phyloP scores from a whole-genome alignment of 2,888 invertebrate species.

The Drosophila kuntzei region DNA sequence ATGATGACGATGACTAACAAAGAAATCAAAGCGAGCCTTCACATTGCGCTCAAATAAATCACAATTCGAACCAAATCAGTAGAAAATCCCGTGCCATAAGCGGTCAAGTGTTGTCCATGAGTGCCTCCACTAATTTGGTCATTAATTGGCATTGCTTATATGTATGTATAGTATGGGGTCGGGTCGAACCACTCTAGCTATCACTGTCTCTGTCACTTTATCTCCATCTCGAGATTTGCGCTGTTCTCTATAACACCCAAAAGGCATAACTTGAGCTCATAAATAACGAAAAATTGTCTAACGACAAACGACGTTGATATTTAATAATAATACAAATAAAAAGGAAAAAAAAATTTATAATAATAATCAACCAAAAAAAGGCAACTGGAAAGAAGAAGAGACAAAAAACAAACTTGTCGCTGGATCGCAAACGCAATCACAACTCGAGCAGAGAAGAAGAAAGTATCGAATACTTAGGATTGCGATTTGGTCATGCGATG shows the following conservation, averaged over 20 bases:
- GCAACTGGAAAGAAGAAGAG: conserved; percentile 10
- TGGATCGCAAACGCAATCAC: conserved; percentile 71
- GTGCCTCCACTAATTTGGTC: conserved; percentile 80
- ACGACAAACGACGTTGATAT: conserved; percentile 75
- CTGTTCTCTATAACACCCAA: conserved; percentile 75
- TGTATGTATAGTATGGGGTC: conserved; percentile 38
- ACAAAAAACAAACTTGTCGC: conserved; percentile 63
- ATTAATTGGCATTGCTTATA: conserved; percentile 78
- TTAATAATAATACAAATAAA: conserved; percentile 69
- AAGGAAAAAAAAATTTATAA: conserved; percentile 23
- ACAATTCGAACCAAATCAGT: conserved; percentile 80
- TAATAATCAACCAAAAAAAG: conserved; percentile 78
- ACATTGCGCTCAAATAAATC: conserved; percentile 76
- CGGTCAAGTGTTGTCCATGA: conserved; percentile 79
- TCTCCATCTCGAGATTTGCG: conserved; percentile 46
- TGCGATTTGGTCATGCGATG: conserved; percentile 82
- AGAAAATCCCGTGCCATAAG: conserved; percentile 79
- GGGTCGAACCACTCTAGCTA: conserved; percentile 22
- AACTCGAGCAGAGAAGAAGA: conserved; percentile 75
- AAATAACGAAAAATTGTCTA: conserved; percentile 76
- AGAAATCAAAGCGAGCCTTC: conserved; percentile 78
- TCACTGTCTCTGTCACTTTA: conserved; percentile 22
- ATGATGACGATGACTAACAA: conserved; percentile 61
- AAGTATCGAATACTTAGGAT: conserved; percentile 68
- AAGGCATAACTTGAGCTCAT: conserved; percentile 79